A percentile compares a stretch with the other conserved stretches of the same genome.
phyloP scores from a whole-genome alignment of 2,113 vertebrate species.

The Halcyon malimbica region DNA sequence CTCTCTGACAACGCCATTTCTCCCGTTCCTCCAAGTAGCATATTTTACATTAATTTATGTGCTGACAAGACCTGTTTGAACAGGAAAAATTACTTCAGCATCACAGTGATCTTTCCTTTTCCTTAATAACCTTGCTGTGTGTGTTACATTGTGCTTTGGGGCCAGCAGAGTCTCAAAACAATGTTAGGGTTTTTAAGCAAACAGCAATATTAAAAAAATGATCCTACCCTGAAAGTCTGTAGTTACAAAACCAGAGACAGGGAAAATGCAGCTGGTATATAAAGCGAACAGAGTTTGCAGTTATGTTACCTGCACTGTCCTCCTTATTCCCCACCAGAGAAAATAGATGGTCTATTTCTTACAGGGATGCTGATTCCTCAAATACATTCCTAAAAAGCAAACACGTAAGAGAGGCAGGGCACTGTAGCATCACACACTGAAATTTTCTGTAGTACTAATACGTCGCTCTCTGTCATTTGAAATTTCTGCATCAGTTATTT shows the following conservation, averaged over 20 bases:
- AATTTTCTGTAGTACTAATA: background rate
- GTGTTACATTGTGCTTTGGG: slow-evolving; percentile 8
- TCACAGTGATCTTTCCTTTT: background rate
- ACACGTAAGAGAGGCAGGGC: background rate
- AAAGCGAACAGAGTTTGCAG: background rate
- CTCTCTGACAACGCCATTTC: rapidly evolving
- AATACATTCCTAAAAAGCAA: background rate
- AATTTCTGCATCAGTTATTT: background rate
- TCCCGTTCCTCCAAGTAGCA: background rate
- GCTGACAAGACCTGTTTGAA: slow-evolving; percentile 3
- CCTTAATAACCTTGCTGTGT: background rate
- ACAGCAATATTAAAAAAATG: background rate
- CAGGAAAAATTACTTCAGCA: background rate
- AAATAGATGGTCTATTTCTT: background rate
- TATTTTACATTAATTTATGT: background rate
- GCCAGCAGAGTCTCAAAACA: background rate
- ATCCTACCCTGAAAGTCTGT: background rate
- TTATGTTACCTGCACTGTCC: background rate
- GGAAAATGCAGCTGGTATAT: background rate
- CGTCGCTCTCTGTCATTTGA: background rate
- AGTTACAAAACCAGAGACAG: background rate
- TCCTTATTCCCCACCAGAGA: background rate
- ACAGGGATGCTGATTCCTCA: background rate
- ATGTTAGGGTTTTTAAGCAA: background rate
- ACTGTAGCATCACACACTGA: background rate